phyloP scores from a whole-genome alignment of 2,113 vertebrate genomes.

The Hydrolagus affinis region DNA sequence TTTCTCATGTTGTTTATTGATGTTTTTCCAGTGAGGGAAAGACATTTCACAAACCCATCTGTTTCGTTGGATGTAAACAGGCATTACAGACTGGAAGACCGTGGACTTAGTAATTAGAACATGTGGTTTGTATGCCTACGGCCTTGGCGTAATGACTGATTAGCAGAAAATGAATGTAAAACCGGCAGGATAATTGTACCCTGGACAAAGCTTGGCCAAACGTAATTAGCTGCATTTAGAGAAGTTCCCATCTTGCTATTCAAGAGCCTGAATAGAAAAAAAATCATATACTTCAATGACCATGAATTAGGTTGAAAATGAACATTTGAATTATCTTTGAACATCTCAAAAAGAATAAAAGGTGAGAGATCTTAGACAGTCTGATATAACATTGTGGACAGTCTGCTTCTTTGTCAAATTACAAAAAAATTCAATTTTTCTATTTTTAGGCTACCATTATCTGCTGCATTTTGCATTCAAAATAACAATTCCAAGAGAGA shows the following conservation, averaged over 20 bases:
- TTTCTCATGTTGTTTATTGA: constrained; percentile 42
- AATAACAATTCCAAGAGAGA: neutral
- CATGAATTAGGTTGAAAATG: constrained; percentile 47
- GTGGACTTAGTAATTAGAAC: constrained; percentile 45
- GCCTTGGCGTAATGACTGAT: constrained; percentile 43
- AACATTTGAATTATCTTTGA: constrained; percentile 45
- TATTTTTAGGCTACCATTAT: neutral
- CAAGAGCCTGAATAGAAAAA: constrained; percentile 52
- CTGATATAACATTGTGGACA: constrained; percentile 40
- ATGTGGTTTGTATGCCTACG: constrained; percentile 44
- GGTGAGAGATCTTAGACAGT: constrained; percentile 41
- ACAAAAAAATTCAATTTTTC: constrained; percentile 12
- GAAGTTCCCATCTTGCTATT: constrained; percentile 52
- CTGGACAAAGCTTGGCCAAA: constrained; percentile 53
- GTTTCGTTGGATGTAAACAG: constrained; percentile 48
- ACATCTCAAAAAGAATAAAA: constrained; percentile 47
- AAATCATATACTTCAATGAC: constrained; percentile 51
- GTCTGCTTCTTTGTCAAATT: constrained; percentile 42
- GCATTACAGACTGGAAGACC: constrained; percentile 42
- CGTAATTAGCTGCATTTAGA: constrained; percentile 55
- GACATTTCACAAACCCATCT: constrained; percentile 47
- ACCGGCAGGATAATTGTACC: constrained; percentile 45
- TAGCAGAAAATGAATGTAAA: constrained; percentile 47
- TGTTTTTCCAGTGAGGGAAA: constrained; percentile 45
- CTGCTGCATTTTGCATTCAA: neutral